phyloP scores from a whole-genome alignment of 2,797 vertebrate genomes.

The Kryptolebias ocellatus region DNA sequence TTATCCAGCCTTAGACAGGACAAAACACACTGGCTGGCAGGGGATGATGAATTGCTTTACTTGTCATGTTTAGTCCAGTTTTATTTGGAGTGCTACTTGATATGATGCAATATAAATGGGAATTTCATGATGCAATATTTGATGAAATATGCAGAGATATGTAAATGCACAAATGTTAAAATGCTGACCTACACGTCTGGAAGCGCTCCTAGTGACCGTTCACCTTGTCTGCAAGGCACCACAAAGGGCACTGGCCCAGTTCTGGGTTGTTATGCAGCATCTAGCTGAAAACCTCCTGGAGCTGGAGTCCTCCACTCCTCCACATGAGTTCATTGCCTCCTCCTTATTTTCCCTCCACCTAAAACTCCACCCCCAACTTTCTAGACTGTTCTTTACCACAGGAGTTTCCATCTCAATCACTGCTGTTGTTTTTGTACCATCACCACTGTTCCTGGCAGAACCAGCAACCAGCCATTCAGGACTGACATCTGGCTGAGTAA shows the following conservation, averaged over 20 bases:
- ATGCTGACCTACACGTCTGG: too few species aligned
- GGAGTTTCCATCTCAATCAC: not conserved
- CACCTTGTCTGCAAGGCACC: slow-evolving; percentile 23
- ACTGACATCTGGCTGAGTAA: not conserved
- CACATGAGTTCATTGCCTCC: slow-evolving; percentile 26
- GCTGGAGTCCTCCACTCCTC: slow-evolving; percentile 49
- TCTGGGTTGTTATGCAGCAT: slow-evolving; percentile 71
- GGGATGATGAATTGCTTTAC: too few species aligned
- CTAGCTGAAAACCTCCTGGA: slow-evolving; percentile 59
- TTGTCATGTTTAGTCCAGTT: too few species aligned
- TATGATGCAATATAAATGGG: too few species aligned
- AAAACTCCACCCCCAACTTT: slow-evolving; percentile 22
- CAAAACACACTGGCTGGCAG: too few species aligned
- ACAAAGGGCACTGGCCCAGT: slow-evolving; percentile 60
- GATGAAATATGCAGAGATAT: too few species aligned
- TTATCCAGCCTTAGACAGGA: too few species aligned
- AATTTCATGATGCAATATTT: too few species aligned
- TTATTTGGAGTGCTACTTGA: too few species aligned
- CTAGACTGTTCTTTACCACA: slow-evolving; percentile 15
- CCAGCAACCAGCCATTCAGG: not conserved
- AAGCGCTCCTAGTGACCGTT: slow-evolving; percentile 3
- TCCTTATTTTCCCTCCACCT: slow-evolving; percentile 6
- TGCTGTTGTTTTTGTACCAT: not conserved
- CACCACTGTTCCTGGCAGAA: not conserved
- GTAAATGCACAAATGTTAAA: too few species aligned